phyloP scores from a whole-genome alignment of 1,140 invertebrate genomes.

The Lepidurus couesii region DNA sequence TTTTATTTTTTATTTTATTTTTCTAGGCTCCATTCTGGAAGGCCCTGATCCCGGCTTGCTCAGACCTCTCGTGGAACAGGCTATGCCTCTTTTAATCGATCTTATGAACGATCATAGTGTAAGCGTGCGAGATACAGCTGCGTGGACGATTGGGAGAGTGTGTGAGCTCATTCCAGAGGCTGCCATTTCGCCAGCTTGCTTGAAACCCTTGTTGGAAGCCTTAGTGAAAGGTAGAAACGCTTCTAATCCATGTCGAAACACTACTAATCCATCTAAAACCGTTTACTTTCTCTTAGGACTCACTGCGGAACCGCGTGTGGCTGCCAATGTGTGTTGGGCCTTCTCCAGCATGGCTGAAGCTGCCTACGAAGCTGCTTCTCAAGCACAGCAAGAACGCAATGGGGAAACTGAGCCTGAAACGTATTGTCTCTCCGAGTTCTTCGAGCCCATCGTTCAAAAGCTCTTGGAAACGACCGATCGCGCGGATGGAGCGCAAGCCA shows the following conservation, averaged over 20 bases:
- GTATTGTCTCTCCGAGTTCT: constrained; percentile 87
- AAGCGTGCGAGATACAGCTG: constrained; percentile 91
- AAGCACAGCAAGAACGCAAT: constrained; percentile 54
- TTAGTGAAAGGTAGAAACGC: constrained; percentile 65
- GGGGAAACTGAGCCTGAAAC: constrained; percentile 74
- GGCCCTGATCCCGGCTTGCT: constrained; percentile 81
- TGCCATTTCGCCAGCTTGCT: constrained; percentile 57
- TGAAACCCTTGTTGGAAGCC: constrained; percentile 70
- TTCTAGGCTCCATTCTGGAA: constrained; percentile 77
- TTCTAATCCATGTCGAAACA: not conserved
- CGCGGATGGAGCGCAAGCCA: constrained; percentile 70
- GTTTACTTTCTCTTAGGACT: constrained; percentile 27
- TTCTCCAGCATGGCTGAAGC: constrained; percentile 96
- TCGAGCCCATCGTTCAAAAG: constrained; percentile 85
- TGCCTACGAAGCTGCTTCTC: constrained; percentile 69
- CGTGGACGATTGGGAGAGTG: constrained; percentile 96
- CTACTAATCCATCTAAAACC: not conserved
- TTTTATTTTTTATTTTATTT: constrained; percentile 31
- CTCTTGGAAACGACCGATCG: constrained; percentile 92
- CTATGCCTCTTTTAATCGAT: constrained; percentile 89
- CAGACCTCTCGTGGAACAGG: constrained; percentile 90
- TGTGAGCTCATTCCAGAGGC: constrained; percentile 96
- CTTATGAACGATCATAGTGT: constrained; percentile 89
- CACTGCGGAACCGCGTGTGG: constrained; percentile 84
- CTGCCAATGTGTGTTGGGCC: constrained; percentile 99